Conservation (phyloP, 2,888 invertebrate genomes). For the Lasioglossum marginatum region DNA sequence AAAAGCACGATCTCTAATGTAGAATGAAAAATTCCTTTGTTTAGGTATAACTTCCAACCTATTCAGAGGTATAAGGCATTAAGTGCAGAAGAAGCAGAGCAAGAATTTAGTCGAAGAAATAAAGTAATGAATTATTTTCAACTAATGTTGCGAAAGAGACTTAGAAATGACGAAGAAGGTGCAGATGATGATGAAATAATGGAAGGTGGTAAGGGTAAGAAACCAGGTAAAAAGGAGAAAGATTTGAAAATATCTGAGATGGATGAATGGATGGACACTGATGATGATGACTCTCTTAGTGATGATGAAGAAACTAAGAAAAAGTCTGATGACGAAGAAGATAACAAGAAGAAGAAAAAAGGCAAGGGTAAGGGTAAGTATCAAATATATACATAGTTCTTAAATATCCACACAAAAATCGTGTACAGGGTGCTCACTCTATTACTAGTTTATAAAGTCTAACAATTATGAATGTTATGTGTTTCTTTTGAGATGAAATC, state of each 20-base stretch:
- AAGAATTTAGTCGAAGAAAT: constrained; percentile 97
- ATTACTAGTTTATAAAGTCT: too few relatives aligned
- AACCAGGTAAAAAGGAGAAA: constrained; percentile 82
- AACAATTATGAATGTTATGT: too few relatives aligned
- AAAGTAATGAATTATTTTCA: constrained; percentile 98
- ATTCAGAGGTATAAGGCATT: constrained; percentile 96
- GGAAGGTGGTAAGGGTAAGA: constrained; percentile 84
- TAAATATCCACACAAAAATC: not conserved
- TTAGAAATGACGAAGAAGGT: constrained; percentile 89
- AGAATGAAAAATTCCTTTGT: constrained; percentile 45
- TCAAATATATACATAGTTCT: not conserved
- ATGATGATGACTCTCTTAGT: constrained; percentile 91
- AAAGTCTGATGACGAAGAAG: constrained; percentile 86
- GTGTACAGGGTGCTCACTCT: not conserved
- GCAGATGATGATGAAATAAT: constrained; percentile 89
- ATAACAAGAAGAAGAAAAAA: constrained; percentile 89
- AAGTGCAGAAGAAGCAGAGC: constrained; percentile 99
- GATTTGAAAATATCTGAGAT: constrained; percentile 96
- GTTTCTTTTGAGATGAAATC: too few relatives aligned
- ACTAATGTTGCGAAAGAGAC: constrained; percentile 95
- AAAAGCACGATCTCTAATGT: too few relatives aligned
- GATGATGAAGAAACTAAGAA: constrained; percentile 89
- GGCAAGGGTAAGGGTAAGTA: constrained; percentile 84
- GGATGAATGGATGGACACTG: constrained; percentile 95
- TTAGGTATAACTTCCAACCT: constrained; percentile 94